Base-by-base conservation (phyloP, 2,113 vertebrate species). In the Noturus placidus region DNA sequence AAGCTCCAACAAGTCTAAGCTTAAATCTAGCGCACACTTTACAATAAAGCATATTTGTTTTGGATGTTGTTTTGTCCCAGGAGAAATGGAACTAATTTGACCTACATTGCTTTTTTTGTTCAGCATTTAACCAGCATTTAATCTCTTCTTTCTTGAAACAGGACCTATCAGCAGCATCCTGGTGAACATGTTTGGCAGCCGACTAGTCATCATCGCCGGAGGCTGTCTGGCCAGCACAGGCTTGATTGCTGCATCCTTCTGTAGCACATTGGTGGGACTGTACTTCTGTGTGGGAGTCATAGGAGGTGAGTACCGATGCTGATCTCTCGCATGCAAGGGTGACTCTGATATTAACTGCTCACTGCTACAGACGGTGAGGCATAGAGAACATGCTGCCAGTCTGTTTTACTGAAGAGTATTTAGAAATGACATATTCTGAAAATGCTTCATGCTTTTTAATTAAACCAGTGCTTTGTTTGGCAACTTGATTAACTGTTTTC, bases 161-260 rank as follows among this genome's bases (percentile, higher is more conserved):
- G 98, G 98, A 92, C 98, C 98, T 54, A 93, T 99, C 94, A 99
- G 98, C 96, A 99, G 98, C 90, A 92, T 99, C 93, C 93, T 99
- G 54, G 98, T 99, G 88, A 99, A 99, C 91, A 97, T 94, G 46
- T 99, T 94, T 0, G 98, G 98, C 89, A 99, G 98, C 84, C 96
- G 98, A 80, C 97, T 97, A 0, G 94, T 99, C 92, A 96, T 99
- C 92, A 96, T 99, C 0, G 0, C 81, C 0, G 98, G 98, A 0
- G 97, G 98, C 5, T 95, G 95, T 84, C 94, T 99, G 88, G 93
- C 97, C 0, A 96, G 97, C 0, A 92, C 93, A 0, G 98, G 98
- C 0, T 87, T 99, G 90, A 91, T 99, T 0, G 92, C 93, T 0
- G 96, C 98, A 22, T 99, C 98, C 10, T 99, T 99, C 94, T 99